Conservation (phyloP, 2,113 vertebrate genomes). For the Propithecus coquereli region DNA sequence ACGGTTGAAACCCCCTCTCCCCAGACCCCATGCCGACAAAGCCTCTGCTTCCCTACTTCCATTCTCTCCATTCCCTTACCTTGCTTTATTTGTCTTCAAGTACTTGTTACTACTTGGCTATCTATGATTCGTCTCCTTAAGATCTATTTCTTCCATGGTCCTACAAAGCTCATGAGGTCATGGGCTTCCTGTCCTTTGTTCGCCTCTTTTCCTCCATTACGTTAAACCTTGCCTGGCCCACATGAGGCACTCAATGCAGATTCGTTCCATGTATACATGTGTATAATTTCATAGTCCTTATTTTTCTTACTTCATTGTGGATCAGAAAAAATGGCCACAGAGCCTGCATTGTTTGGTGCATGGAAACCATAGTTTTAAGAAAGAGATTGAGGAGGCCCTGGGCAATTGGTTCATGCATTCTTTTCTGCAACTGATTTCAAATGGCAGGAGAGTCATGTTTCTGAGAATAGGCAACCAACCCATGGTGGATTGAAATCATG, state of each 20-base stretch:
- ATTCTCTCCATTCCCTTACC: background rate
- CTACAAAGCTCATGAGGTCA: background rate
- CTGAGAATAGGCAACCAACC: background rate
- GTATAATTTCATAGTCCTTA: background rate
- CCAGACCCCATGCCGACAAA: accelerated
- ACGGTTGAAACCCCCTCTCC: background rate
- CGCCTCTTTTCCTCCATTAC: background rate
- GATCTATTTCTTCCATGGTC: background rate
- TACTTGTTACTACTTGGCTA: background rate
- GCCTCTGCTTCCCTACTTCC: background rate
- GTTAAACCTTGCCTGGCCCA: background rate
- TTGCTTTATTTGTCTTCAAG: background rate
- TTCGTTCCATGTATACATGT: background rate
- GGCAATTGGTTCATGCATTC: background rate
- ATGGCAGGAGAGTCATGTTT: conserved; percentile 23
- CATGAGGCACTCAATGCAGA: background rate
- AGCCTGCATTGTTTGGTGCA: background rate
- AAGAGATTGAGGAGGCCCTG: background rate
- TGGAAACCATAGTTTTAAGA: conserved; percentile 36
- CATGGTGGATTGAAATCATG: background rate
- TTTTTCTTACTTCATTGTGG: background rate
- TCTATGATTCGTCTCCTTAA: background rate
- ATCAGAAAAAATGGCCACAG: background rate
- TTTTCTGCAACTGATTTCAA: conserved; percentile 35
- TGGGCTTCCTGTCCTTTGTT: background rate